A percentile compares a stretch with the other conserved stretches of the same genome.
These are phyloP conservation scores for Chamaedrilus cognettii DNA, from an alignment of 2,888 invertebrate species.

Conservation along the genomic window DNA sequence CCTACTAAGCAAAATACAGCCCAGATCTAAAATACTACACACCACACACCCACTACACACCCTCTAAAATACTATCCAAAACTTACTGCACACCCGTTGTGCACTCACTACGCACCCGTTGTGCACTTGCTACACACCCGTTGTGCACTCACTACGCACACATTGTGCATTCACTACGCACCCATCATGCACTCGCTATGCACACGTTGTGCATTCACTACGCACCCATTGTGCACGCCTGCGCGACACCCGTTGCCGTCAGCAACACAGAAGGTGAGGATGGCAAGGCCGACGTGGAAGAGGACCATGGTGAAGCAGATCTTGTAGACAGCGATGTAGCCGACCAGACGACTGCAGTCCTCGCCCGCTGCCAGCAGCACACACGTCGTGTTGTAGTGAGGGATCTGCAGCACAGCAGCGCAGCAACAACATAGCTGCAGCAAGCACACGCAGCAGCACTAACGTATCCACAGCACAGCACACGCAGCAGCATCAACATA, in stretches of 20 bases:
- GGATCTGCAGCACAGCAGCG: conserved; percentile 47
- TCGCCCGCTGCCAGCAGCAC: conserved; percentile 49
- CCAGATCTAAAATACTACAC: no score
- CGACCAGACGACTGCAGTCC: conserved; percentile 56
- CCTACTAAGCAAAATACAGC: no score
- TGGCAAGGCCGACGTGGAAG: conserved; percentile 56
- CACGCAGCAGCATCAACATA: no score
- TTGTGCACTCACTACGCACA: no score
- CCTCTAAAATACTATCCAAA: no score
- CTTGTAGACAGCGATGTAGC: conserved; percentile 61
- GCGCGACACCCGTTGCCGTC: conserved; percentile 59
- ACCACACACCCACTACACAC: no score
- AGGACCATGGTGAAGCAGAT: conserved; percentile 58
- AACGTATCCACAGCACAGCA: background rate
- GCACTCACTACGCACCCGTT: no score
- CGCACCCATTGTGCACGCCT: conserved; percentile 61
- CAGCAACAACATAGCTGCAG: conserved; percentile 17
- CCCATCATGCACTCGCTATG: no score
- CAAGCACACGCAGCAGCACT: background rate
- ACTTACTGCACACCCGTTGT: no score
- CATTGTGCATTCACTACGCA: no score
- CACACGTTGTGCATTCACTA: no score
- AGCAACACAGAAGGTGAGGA: conserved; percentile 56
- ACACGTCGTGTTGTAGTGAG: conserved; percentile 57
- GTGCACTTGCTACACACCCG: no score